Evolutionary conservation across 2,888 invertebrate species (phyloP).

Genomic region (Tipula unca): DNA sequence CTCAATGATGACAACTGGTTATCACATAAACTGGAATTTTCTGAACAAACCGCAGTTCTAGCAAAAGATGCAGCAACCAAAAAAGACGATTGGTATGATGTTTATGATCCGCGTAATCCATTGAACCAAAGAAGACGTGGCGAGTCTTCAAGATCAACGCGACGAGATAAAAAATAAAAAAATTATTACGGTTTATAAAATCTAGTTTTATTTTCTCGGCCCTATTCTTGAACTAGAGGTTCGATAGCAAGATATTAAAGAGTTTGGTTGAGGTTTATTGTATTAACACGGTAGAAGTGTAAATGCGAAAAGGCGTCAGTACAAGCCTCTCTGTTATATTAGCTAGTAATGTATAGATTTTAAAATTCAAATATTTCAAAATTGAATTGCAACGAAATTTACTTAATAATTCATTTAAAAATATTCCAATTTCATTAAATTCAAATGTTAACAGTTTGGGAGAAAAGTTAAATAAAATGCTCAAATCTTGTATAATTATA

Average conservation of each 20-base stretch:
- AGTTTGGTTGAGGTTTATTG: no score
- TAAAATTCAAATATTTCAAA: no score
- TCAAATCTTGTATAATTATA: neutral
- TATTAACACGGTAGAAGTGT: no score
- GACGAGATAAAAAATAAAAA: constrained; percentile 16
- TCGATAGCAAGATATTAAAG: no score
- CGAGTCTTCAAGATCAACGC: constrained; percentile 24
- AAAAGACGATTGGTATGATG: constrained; percentile 93
- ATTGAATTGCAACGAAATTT: no score
- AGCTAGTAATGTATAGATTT: no score
- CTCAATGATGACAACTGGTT: constrained; percentile 35
- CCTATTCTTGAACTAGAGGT: no score
- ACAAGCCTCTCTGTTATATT: no score
- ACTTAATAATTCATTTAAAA: no score
- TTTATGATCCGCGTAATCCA: constrained; percentile 91
- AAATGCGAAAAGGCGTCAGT: no score
- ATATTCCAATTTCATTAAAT: no score
- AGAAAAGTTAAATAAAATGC: neutral
- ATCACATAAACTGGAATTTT: constrained; percentile 45
- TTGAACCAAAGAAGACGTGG: constrained; percentile 83
- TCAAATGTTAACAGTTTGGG: no score
- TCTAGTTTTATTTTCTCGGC: neutral
- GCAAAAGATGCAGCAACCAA: constrained; percentile 91
- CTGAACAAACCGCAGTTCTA: constrained; percentile 58
- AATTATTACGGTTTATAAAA: neutral